phyloP scores from a whole-genome alignment of 2,113 vertebrate species.

The Puntigrus tetrazona region DNA sequence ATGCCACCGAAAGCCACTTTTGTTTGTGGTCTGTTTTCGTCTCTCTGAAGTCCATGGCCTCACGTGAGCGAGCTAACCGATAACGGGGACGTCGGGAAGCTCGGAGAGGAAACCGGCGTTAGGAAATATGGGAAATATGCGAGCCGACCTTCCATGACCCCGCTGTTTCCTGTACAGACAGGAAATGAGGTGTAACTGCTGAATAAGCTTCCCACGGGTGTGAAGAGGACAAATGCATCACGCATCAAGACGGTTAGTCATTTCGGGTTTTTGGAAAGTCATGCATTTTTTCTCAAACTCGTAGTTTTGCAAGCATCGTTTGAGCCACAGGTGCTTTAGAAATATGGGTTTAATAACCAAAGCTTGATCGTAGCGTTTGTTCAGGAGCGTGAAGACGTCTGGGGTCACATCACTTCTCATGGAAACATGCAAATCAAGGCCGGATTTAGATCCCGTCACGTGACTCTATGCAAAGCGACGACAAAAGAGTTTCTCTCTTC shows the following conservation, averaged over 20 bases:
- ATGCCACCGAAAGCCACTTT: not conserved
- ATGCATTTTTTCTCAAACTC: not conserved
- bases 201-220: slow-evolving; percentile 30
- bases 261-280: not conserved
- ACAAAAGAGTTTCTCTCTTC: not conserved
- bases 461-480: slow-evolving; percentile 2
- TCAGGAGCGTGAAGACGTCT: slow-evolving; percentile 43
- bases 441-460: not conserved
- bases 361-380: not conserved
- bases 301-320: not conserved
- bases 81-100: not conserved
- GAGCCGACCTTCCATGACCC: slow-evolving; percentile 62
- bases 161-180: slow-evolving; percentile 42
- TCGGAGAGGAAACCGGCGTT: slow-evolving; percentile 56
- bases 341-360: not conserved
- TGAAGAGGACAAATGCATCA: not conserved
- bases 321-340: not conserved
- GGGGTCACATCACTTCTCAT: not conserved
- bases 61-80: not conserved
- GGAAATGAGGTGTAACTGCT: slow-evolving; percentile 46
- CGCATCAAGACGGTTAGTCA: not conserved
- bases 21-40: too few species aligned
- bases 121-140: slow-evolving; percentile 93
- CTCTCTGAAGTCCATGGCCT: too few species aligned
- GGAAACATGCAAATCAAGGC: slow-evolving; percentile 21